Conservation (phyloP, 2,113 vertebrate species). For the Rhinolophus ferrumequinum region DNA sequence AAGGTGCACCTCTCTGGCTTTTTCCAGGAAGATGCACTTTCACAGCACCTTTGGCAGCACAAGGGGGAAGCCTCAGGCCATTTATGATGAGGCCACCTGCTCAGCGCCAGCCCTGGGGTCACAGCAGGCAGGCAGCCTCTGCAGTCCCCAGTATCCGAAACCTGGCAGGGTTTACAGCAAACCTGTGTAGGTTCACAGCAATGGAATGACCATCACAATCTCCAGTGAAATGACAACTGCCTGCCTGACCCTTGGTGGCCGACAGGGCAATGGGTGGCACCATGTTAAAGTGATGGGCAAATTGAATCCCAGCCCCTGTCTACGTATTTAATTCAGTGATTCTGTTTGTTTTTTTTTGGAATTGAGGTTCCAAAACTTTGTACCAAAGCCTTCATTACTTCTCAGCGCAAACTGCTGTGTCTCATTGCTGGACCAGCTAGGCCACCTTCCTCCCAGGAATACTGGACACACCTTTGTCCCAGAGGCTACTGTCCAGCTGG, state of each 20-base stretch:
- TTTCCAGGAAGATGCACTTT: not conserved
- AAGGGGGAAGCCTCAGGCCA: not conserved
- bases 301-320: too few species aligned
- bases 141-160: too few species aligned
- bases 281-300: not conserved
- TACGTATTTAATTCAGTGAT: not conserved
- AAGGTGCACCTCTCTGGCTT: not conserved
- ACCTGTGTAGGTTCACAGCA: too few species aligned
- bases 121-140: not conserved
- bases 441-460: not conserved
- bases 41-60: not conserved
- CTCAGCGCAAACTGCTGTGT: not conserved
- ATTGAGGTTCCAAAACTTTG: not conserved
- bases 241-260: not conserved
- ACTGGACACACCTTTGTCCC: accelerated
- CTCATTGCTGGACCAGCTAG: too few species aligned
- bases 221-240: too few species aligned
- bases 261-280: not conserved
- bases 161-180: too few species aligned
- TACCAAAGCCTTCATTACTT: not conserved
- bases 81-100: not conserved
- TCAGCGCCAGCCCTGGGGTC: not conserved
- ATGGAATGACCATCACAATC: too few species aligned
- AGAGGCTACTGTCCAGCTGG: not conserved
- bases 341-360: not conserved